These are phyloP conservation scores for Eupithecia subumbrata DNA, from an alignment of 2,888 invertebrate genomes.

Conservation along the genomic window DNA sequence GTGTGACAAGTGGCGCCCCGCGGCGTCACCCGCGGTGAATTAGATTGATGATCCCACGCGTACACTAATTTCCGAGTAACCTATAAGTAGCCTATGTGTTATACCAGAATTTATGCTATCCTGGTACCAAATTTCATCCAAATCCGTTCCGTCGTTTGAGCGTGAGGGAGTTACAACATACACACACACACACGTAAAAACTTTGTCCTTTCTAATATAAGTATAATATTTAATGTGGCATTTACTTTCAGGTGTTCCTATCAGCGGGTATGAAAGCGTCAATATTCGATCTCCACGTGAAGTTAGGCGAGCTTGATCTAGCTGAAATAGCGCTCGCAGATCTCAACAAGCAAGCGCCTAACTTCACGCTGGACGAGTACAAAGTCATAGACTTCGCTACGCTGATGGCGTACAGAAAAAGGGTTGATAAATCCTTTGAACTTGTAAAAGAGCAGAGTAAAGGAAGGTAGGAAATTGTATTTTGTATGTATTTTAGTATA, in stretches of 20 bases:
- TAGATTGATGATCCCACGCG: not conserved
- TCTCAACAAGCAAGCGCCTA: constrained; percentile 78
- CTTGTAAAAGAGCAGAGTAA: constrained; percentile 80
- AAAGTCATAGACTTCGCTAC: constrained; percentile 87
- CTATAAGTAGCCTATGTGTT: not conserved
- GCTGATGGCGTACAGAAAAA: constrained; percentile 80
- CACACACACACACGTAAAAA: too few species aligned
- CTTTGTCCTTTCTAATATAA: too few species aligned
- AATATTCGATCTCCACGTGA: constrained; percentile 85
- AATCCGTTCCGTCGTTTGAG: too few species aligned
- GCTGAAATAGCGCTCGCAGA: constrained; percentile 81
- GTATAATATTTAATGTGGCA: not conserved
- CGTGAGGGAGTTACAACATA: too few species aligned
- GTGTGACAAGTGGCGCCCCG: too few species aligned
- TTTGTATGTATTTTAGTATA: too few species aligned
- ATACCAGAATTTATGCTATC: not conserved
- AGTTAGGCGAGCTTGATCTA: constrained; percentile 79
- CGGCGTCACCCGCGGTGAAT: too few species aligned
- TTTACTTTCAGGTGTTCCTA: constrained; percentile 68
- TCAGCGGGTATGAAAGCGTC: constrained; percentile 87
- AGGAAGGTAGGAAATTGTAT: constrained; percentile 60
- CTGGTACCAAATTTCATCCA: not conserved
- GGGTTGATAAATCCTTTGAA: constrained; percentile 70
- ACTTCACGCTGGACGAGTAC: constrained; percentile 85
- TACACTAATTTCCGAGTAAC: not conserved